Conservation (phyloP, 2,888 invertebrate species). For the Allygus modestus region DNA sequence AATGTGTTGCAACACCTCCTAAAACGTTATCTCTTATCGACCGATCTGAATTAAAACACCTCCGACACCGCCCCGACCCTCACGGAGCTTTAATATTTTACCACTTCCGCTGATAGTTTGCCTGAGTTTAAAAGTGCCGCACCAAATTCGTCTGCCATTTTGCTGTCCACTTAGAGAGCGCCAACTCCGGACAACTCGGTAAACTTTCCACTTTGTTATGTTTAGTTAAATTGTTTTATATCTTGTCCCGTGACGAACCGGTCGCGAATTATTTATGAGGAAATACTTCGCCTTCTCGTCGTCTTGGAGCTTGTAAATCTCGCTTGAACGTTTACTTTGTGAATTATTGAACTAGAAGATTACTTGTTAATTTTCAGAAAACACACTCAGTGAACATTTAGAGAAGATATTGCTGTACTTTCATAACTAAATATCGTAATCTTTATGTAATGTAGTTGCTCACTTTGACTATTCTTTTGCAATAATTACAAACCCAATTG, state of each 20-base stretch:
- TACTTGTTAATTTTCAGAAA: neutral
- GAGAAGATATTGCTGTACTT: too few species aligned
- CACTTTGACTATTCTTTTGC: too few species aligned
- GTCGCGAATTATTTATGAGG: constrained; percentile 31
- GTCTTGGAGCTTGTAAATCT: neutral
- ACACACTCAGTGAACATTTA: too few species aligned
- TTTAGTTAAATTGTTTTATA: constrained; percentile 58
- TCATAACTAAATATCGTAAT: too few species aligned
- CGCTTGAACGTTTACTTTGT: neutral
- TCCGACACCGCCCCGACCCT: neutral
- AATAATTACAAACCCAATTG: too few species aligned
- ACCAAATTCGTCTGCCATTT: constrained; percentile 59
- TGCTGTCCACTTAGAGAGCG: constrained; percentile 49
- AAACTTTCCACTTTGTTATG: constrained; percentile 59
- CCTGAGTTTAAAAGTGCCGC: constrained; percentile 42
- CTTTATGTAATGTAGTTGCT: too few species aligned
- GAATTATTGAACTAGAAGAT: neutral
- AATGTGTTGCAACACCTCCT: neutral
- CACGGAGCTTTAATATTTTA: constrained; percentile 47
- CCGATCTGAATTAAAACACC: constrained; percentile 48
- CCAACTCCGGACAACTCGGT: constrained; percentile 35
- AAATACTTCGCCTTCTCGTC: constrained; percentile 5
- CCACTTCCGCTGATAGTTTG: constrained; percentile 51
- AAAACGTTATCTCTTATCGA: constrained; percentile 32
- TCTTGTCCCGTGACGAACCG: constrained; percentile 49